Percentiles rank a stretch among this genome's conserved stretches.
These are phyloP conservation scores for Haemorhous mexicanus DNA, from an alignment of 2,113 vertebrate species.

Conservation along the genomic window DNA sequence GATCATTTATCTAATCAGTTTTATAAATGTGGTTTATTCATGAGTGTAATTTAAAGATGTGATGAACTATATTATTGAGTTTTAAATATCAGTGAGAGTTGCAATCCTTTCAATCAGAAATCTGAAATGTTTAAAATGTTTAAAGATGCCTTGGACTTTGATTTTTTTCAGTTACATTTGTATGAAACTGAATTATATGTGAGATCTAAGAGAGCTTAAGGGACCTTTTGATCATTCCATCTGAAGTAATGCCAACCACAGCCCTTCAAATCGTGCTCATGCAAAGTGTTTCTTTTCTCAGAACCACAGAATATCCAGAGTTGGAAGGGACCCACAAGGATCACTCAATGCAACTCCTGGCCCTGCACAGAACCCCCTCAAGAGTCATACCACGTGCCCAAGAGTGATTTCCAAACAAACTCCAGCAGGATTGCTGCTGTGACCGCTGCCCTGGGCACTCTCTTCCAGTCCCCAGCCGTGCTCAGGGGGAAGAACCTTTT, in stretches of 20 bases:
- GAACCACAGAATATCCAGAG: background rate
- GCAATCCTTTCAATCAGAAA: background rate
- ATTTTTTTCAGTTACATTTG: background rate
- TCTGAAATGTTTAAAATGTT: background rate
- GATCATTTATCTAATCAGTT: background rate
- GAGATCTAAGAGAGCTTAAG: background rate
- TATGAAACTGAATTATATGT: background rate
- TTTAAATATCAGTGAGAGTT: background rate
- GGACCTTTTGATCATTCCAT: background rate
- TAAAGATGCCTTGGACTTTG: background rate
- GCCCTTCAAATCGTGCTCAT: background rate
- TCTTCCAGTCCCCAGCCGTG: accelerated
- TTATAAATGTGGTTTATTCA: background rate
- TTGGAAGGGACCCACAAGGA: background rate
- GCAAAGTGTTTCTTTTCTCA: background rate
- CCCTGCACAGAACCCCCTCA: background rate
- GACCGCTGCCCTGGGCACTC: background rate
- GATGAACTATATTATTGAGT: background rate
- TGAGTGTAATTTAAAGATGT: background rate
- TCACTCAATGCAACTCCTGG: background rate
- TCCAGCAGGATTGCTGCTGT: background rate
- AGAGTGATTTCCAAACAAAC: background rate
- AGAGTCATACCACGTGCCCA: background rate
- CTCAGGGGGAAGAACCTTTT: background rate
- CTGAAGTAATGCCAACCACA: background rate